phyloP scores from a whole-genome alignment of 2,113 vertebrate species.

The Tachycineta bicolor region DNA sequence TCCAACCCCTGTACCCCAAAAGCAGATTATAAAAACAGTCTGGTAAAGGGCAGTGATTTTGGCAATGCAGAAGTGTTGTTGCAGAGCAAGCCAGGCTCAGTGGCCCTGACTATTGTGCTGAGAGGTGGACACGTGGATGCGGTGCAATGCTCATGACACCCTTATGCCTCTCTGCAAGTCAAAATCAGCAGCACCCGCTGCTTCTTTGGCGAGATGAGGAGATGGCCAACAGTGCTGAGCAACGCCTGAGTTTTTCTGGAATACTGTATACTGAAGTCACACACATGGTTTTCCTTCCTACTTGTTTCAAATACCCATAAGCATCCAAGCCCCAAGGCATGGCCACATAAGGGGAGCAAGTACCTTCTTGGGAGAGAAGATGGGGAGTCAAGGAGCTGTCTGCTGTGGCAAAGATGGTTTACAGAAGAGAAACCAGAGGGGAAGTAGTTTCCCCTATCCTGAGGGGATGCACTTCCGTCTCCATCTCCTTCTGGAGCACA shows the following conservation, averaged over 20 bases:
- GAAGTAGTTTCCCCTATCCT: neutral
- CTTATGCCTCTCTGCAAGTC: neutral
- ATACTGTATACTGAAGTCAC: neutral
- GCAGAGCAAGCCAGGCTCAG: neutral
- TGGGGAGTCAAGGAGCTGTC: neutral
- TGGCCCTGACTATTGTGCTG: fast-evolving
- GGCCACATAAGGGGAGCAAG: neutral
- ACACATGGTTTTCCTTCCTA: fast-evolving
- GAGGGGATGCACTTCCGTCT: neutral
- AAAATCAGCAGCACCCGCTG: neutral
- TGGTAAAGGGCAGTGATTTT: neutral
- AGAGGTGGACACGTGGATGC: fast-evolving
- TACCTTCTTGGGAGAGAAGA: neutral
- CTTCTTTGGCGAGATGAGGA: fast-evolving
- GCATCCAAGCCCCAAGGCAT: neutral
- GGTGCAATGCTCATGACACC: fast-evolving
- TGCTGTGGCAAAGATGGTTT: neutral
- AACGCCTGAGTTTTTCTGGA: neutral
- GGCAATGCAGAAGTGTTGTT: neutral
- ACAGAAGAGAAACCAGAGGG: neutral
- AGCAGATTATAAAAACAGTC: neutral
- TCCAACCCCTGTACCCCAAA: neutral
- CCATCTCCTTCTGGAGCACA: neutral
- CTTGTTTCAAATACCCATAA: neutral
- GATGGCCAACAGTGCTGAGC: neutral